Conservation (phyloP, 2,797 vertebrate species). For the Naso thynnoides region DNA sequence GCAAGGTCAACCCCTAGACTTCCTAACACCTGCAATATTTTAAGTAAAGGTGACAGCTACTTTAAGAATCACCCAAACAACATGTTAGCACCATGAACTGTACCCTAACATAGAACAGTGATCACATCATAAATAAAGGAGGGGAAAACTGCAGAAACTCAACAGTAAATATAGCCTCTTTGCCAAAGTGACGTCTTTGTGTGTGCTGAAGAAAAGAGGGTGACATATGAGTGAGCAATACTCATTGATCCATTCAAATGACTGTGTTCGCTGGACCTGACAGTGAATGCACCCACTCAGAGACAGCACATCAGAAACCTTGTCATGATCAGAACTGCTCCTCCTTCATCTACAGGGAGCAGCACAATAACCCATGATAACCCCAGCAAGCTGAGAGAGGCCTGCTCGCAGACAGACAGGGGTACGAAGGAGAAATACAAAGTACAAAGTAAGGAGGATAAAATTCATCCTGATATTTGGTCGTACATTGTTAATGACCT, state of each 20-base stretch:
- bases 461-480: neutral
- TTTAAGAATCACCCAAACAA: neutral
- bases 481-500: neutral
- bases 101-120: neutral
- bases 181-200: constrained; percentile 9
- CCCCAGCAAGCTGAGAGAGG: constrained; percentile 9
- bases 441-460: neutral
- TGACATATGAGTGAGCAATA: constrained; percentile 47
- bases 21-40: neutral
- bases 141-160: neutral
- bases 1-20: neutral
- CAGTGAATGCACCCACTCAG: constrained; percentile 42
- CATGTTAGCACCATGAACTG: neutral
- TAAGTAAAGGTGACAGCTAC: neutral
- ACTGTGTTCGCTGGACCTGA: constrained; percentile 58
- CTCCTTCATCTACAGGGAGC: constrained; percentile 32
- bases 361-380: constrained; percentile 33
- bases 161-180: constrained; percentile 23
- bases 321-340: constrained; percentile 35
- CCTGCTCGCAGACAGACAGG: constrained; percentile 4
- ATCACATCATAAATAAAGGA: too few relatives aligned
- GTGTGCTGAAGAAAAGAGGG: constrained; percentile 20
- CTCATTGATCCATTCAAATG: constrained; percentile 61
- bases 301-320: constrained; percentile 31
- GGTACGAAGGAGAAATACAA: constrained; percentile 11